Evolutionary conservation across 1,140 invertebrate species (phyloP).

Genomic region (Hestina assimilis): DNA sequence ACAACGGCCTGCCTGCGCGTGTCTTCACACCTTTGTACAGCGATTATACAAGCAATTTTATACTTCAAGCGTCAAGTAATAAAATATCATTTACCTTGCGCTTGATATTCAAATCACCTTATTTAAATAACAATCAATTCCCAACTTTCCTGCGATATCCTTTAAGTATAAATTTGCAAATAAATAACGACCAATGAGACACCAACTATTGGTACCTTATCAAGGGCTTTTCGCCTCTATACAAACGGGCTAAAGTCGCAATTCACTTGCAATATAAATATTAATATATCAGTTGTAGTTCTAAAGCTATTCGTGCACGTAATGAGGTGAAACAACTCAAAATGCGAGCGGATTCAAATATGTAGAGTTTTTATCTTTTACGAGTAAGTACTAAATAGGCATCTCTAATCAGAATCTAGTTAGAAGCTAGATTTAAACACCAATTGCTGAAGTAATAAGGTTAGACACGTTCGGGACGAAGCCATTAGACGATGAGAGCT

Average conservation of each 20-base stretch:
- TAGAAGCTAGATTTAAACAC: constrained; percentile 18
- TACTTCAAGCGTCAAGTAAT: constrained; percentile 24
- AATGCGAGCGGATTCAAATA: constrained; percentile 55
- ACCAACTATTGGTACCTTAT: constrained; percentile 26
- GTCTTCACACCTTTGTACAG: constrained; percentile 57
- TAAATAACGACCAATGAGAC: constrained; percentile 41
- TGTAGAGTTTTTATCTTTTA: constrained; percentile 53
- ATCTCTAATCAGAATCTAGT: constrained; percentile 45
- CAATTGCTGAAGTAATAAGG: constrained; percentile 2
- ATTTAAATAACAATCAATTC: constrained; percentile 53
- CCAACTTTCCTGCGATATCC: constrained; percentile 53
- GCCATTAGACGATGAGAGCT: constrained; percentile 3
- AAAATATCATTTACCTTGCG: constrained; percentile 36
- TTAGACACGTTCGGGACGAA: neutral
- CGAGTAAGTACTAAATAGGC: constrained; percentile 27
- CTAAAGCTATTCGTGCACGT: constrained; percentile 58
- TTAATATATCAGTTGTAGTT: constrained; percentile 46
- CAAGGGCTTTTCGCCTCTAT: constrained; percentile 32
- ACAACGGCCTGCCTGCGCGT: constrained; percentile 44
- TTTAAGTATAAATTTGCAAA: constrained; percentile 69
- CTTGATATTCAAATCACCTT: constrained; percentile 43
- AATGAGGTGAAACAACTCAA: constrained; percentile 72
- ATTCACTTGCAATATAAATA: constrained; percentile 28
- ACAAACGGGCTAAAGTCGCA: constrained; percentile 13
- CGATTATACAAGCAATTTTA: constrained; percentile 22